Base-by-base conservation (phyloP, 2,797 vertebrate species). In the Macrochelys suwanniensis region DNA sequence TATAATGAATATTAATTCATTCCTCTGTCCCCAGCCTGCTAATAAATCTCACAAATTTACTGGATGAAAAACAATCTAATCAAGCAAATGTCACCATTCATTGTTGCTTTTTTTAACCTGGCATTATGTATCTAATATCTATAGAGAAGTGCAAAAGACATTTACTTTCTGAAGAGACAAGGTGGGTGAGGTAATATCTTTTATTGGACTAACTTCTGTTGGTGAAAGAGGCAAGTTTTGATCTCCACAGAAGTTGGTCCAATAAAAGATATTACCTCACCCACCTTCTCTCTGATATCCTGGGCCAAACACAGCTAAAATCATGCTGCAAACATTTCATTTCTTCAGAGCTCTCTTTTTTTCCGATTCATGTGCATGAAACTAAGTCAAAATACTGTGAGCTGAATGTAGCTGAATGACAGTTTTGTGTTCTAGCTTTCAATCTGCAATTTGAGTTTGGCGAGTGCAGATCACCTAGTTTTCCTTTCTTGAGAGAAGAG, bases 31-130 rank as follows among this genome's bases (percentile, higher is more conserved):
- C 87, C 23, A 85, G 94, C 89, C 17, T 8, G 47, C 51, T 86
- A 92, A 94, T 90, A 88, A 91, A 85, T 86, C 65, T 95, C 84
- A 25, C 91, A 25, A 57, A 95, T 85, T 96, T 89, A 89, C 53
- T 51, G 8, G 56, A 94, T 87, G 90, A 81, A 95, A 93, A 97
- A 28, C 96, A 95, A 96, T 82, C 92, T 81, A 95, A 90, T 92
- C 88, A 80, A 86, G 2, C 21, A 49, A 37, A 2, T 77, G 89
- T 96, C 93, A 93, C 74, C 82, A 95, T 90, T 90, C 90, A 91
- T 4, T 94, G 94, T 88, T 87, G 93, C 95, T 96, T 95, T 96
- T 26, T 96, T 96, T 85, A 28, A 95, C 90, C 82, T n/a, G 93
- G 94, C 47, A 51, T 84, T 84, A 68, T 77, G 92, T 88, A 31